These are phyloP conservation scores for Notocelia uddmanniana DNA, from an alignment of 2,888 invertebrate species.

Conservation along the genomic window DNA sequence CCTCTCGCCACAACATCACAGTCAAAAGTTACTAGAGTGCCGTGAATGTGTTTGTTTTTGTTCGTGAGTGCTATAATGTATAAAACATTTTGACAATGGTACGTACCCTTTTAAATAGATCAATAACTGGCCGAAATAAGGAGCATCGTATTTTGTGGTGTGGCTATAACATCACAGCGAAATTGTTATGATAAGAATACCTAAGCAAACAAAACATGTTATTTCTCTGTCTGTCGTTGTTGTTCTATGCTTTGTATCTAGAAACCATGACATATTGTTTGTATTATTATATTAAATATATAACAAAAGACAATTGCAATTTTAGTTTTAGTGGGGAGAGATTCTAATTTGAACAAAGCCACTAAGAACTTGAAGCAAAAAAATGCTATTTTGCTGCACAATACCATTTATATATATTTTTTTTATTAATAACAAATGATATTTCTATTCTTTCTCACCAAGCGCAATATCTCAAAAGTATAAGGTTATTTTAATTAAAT, in stretches of 20 bases:
- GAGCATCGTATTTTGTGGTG: background rate
- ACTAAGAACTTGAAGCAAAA: background rate
- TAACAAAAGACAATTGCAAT: constrained; percentile 7
- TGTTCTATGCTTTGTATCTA: background rate
- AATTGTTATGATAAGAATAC: constrained; percentile 40
- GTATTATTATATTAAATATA: background rate
- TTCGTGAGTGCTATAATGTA: constrained; percentile 36
- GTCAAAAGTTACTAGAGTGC: constrained; percentile 25
- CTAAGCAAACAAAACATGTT: constrained; percentile 42
- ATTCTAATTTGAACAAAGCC: background rate
- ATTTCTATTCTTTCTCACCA: background rate
- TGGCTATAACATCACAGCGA: background rate
- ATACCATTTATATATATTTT: background rate
- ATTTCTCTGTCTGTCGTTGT: constrained; percentile 10
- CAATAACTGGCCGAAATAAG: background rate
- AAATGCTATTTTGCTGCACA: background rate
- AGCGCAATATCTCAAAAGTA: background rate
- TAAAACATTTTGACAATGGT: constrained; percentile 40
- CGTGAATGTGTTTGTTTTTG: constrained; percentile 19
- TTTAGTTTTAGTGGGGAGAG: background rate
- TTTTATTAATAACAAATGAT: background rate
- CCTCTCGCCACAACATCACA: constrained; percentile 19
- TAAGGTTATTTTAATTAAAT: no score
- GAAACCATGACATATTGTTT: background rate
- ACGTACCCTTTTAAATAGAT: constrained; percentile 15